Evolutionary conservation across 2,888 invertebrate species (phyloP).

Genomic region (Orthosia gracilis): DNA sequence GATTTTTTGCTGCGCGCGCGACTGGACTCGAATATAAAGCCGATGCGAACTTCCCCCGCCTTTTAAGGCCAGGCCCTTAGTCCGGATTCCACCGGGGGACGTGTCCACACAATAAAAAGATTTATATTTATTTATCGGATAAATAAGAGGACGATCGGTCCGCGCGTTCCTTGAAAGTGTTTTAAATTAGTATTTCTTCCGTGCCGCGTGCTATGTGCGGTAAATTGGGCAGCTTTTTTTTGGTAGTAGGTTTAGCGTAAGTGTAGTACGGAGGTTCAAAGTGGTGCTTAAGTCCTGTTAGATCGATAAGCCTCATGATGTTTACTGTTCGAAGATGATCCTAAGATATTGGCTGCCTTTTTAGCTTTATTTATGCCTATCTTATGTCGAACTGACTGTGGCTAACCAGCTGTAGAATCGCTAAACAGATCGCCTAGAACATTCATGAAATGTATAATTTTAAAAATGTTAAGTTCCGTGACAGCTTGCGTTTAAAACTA

Average conservation of each 20-base stretch:
- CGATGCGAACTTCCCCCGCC: conserved; percentile 84
- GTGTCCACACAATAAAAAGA: conserved; percentile 86
- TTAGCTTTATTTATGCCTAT: not conserved
- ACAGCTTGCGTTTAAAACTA: not conserved
- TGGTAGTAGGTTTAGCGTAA: conserved; percentile 36
- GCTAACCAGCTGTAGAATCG: not conserved
- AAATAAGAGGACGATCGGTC: conserved; percentile 76
- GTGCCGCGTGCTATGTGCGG: conserved; percentile 72
- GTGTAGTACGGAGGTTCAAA: not conserved
- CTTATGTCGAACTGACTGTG: not conserved
- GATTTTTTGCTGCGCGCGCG: conserved; percentile 82
- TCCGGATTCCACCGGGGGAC: conserved; percentile 86
- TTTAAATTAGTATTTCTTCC: conserved; percentile 81
- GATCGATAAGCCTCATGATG: not conserved
- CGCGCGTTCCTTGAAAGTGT: conserved; percentile 79
- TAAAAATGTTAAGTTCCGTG: not conserved
- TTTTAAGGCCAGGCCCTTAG: conserved; percentile 85
- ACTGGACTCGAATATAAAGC: conserved; percentile 84
- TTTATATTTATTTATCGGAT: conserved; percentile 87
- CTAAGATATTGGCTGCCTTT: not conserved
- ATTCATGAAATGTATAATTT: not conserved
- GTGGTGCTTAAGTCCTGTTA: not conserved
- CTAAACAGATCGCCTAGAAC: no score
- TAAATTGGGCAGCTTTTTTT: conserved; percentile 67
- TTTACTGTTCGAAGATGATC: not conserved